Evolutionary conservation across 1,140 invertebrate species (phyloP).

Genomic region (Macrotrachela quadricornifera): DNA sequence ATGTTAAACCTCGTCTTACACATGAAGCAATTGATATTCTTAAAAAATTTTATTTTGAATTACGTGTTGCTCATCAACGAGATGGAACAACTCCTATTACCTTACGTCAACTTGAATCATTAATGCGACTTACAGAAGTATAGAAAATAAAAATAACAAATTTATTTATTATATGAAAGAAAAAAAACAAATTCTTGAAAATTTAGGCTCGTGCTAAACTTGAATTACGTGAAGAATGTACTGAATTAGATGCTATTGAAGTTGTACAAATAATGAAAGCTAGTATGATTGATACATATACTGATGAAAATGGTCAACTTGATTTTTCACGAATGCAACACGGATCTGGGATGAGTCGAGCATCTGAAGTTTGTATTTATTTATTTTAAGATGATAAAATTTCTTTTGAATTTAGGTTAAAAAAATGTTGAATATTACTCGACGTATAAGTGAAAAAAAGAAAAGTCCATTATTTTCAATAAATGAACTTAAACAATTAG

Average conservation of each 20-base stretch:
- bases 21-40: not conserved
- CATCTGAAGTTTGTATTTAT: too few species aligned
- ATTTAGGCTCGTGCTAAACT: slow-evolving; percentile 4
- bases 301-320: not conserved
- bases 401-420: too few species aligned
- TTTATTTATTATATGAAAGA: too few species aligned
- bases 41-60: slow-evolving; percentile 55
- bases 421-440: too few species aligned
- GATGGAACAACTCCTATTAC: slow-evolving; percentile 48
- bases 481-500: too few species aligned
- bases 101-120: slow-evolving; percentile 56
- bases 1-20: not conserved
- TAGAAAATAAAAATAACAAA: too few species aligned
- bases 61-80: slow-evolving; percentile 44
- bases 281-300: slow-evolving; percentile 6
- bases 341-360: not conserved
- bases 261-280: slow-evolving; percentile 7
- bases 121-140: slow-evolving; percentile 43
- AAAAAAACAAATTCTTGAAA: too few species aligned
- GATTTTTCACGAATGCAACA: not conserved
- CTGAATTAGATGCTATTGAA: slow-evolving; percentile 1
- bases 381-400: too few species aligned
- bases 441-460: too few species aligned
- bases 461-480: too few species aligned
- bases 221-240: not conserved